A percentile compares a stretch with the other conserved stretches of the same genome.
phyloP scores from a whole-genome alignment of 2,797 vertebrate species.

The Eulemur rubriventer region DNA sequence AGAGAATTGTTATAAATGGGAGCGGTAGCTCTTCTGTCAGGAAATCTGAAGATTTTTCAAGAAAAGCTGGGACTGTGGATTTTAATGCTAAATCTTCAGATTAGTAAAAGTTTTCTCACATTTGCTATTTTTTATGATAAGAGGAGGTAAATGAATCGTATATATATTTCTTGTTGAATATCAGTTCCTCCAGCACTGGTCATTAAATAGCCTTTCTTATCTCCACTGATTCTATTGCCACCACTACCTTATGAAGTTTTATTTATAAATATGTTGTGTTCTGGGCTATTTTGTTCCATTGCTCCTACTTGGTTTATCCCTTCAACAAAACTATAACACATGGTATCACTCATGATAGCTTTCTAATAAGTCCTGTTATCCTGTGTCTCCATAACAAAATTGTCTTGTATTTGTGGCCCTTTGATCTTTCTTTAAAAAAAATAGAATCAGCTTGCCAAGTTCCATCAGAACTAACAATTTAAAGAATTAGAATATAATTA shows the following conservation, averaged over 20 bases:
- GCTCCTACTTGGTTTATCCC: neutral
- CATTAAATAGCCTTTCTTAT: neutral
- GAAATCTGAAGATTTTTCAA: neutral
- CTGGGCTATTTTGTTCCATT: neutral
- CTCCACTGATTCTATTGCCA: neutral
- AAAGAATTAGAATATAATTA: neutral
- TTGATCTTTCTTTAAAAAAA: neutral
- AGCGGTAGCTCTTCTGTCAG: neutral
- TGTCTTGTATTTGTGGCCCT: neutral
- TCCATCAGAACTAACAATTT: neutral
- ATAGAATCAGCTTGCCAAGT: neutral
- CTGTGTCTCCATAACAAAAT: neutral
- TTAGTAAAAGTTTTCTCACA: neutral
- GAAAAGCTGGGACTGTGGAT: neutral
- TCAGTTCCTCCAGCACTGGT: neutral
- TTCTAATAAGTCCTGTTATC: neutral
- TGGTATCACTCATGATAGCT: neutral
- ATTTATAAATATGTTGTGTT: neutral
- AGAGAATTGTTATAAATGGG: neutral
- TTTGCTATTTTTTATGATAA: neutral
- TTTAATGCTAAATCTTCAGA: neutral
- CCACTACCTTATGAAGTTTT: neutral
- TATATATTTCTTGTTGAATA: neutral
- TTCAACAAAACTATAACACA: neutral
- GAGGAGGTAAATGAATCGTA: neutral